phyloP scores from a whole-genome alignment of 2,888 invertebrate species.

The Ceramica pisi region DNA sequence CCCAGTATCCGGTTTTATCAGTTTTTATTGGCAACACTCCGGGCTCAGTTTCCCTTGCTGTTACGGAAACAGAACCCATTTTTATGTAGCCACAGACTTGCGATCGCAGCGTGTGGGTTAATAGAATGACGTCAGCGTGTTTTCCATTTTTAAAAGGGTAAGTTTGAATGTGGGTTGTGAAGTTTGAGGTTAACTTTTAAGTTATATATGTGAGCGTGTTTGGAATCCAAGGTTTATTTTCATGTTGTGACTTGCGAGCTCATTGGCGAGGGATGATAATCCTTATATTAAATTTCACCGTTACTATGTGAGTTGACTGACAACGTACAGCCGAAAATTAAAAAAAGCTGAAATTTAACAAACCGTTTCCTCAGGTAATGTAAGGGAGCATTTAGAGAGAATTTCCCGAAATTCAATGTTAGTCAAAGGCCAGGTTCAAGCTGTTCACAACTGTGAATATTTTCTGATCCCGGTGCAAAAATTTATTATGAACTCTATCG shows the following conservation, averaged over 20 bases:
- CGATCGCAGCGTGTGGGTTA: constrained; percentile 58
- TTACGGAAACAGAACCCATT: constrained; percentile 66
- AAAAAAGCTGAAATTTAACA: no score
- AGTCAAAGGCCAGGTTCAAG: no score
- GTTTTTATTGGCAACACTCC: constrained; percentile 69
- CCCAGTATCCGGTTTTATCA: constrained; percentile 68
- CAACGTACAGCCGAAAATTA: no score
- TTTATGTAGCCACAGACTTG: constrained; percentile 63
- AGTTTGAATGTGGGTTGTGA: constrained; percentile 4
- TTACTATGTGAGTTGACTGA: no score
- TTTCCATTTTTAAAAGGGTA: constrained; percentile 39
- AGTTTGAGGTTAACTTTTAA: constrained; percentile 23
- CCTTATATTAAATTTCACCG: no score
- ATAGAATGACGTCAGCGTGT: constrained; percentile 57
- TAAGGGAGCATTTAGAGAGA: no score
- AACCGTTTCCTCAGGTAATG: no score
- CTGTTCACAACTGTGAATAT: no score
- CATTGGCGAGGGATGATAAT: neutral
- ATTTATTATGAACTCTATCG: no score
- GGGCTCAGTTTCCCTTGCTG: constrained; percentile 57
- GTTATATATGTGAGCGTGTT: constrained; percentile 6
- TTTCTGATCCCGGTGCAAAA: no score
- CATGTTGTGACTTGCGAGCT: constrained; percentile 5
- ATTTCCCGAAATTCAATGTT: no score
- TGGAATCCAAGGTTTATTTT: constrained; percentile 24